A percentile compares a stretch with the other conserved stretches of the same genome.
Conservation (phyloP, 2,888 invertebrate species). For the Cerastoderma edule region DNA sequence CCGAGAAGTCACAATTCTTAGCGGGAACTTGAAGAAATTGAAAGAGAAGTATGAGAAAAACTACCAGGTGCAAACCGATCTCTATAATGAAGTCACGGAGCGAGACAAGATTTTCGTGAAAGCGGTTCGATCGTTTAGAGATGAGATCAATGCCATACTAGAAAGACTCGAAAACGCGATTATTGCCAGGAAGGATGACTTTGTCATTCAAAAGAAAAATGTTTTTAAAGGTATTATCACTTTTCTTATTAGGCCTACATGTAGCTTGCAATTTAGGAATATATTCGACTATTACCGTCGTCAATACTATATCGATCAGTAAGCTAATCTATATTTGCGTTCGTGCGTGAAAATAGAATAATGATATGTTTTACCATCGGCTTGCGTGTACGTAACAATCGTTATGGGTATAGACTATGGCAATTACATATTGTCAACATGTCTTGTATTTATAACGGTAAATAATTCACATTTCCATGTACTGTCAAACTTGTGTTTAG, state of each 20-base stretch:
- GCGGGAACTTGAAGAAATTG: constrained; percentile 45
- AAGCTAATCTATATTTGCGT: too few relatives aligned
- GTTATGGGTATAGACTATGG: too few relatives aligned
- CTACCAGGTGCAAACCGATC: constrained; percentile 34
- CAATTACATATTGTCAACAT: too few relatives aligned
- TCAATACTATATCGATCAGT: too few relatives aligned
- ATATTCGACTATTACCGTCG: not conserved
- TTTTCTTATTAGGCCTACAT: not conserved
- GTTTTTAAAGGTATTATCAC: constrained; percentile 33
- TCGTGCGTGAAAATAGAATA: too few relatives aligned
- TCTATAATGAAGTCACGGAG: constrained; percentile 30
- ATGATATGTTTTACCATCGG: too few relatives aligned
- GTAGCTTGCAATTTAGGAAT: not conserved
- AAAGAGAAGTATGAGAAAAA: constrained; percentile 41
- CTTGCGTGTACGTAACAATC: too few relatives aligned
- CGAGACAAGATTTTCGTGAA: constrained; percentile 47
- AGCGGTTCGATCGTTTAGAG: constrained; percentile 38
- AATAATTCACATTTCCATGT: too few relatives aligned
- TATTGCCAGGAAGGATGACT: constrained; percentile 54
- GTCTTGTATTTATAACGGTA: too few relatives aligned
- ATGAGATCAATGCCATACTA: constrained; percentile 46
- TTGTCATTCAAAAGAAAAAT: constrained; percentile 37
- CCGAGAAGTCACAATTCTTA: constrained; percentile 41
- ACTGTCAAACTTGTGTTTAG: too few relatives aligned
- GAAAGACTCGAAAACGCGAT: constrained; percentile 52